phyloP scores from a whole-genome alignment of 2,113 vertebrate species.

The Ochotona curzoniae region DNA sequence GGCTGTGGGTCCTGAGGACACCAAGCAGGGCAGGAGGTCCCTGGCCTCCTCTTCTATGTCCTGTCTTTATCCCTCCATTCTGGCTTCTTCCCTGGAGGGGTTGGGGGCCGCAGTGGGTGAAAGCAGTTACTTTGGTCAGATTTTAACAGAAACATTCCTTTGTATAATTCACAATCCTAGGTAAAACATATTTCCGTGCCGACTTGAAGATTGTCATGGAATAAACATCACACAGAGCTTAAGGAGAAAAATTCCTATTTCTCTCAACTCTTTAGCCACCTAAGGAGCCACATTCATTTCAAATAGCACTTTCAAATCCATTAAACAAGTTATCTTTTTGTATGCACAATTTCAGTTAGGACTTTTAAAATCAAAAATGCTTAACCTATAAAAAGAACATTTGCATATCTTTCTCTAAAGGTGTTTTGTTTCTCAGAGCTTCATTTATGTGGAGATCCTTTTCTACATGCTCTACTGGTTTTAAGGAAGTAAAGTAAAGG shows the following conservation, averaged over 20 bases:
- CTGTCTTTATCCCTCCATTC: too few relatives aligned
- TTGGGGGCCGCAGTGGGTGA: too few relatives aligned
- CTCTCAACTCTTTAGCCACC: not conserved
- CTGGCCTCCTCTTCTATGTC: too few relatives aligned
- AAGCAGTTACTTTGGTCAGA: too few relatives aligned
- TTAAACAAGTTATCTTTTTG: constrained; percentile 46
- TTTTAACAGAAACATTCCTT: too few relatives aligned
- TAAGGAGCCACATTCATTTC: not conserved
- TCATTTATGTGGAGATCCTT: constrained; percentile 69
- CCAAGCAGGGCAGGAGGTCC: too few relatives aligned
- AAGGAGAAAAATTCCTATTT: not conserved
- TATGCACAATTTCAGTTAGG: constrained; percentile 2
- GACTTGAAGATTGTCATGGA: too few relatives aligned
- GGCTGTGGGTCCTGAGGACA: too few relatives aligned
- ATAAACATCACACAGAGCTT: too few relatives aligned
- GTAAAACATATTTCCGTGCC: too few relatives aligned
- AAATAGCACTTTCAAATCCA: constrained; percentile 32
- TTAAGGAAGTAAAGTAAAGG: constrained; percentile 84
- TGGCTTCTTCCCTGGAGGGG: too few relatives aligned
- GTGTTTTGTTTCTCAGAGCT: constrained; percentile 69
- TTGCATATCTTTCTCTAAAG: constrained; percentile 79
- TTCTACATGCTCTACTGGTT: constrained; percentile 76
- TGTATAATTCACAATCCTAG: too few relatives aligned
- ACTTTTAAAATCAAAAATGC: constrained; percentile 65
- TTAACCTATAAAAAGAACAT: constrained; percentile 80